Base-by-base conservation (phyloP, 2,113 vertebrate genomes). In the Emberiza fucata region DNA sequence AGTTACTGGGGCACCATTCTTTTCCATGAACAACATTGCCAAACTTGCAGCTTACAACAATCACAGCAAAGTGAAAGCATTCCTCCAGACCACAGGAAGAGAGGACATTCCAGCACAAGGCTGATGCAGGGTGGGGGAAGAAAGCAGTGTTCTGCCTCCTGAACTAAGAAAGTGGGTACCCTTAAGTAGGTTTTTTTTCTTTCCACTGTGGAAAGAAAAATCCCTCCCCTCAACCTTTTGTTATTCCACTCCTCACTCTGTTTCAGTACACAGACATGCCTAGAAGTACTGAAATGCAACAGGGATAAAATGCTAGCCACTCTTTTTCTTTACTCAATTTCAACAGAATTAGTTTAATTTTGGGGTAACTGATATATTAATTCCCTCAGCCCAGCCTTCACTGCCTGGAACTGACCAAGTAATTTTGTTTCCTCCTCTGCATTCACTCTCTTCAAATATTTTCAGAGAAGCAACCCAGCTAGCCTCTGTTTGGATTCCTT, bases 401-500 rank as follows among this genome's bases (percentile, higher is more conserved):
- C 51, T 75, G 45, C 16, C 57, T n/a, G 29, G 54, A 64, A 35
- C n/a, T 2, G 5, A 57, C 12, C 29, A 35, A 84, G 27, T 53
- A 0, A 69, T 89, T 84, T 91, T 1, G 1, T 54, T 94, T 90
- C 78, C 75, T 81, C 65, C 75, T 56, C 68, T 64, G 22, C 63
- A 53, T 88, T 87, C 17, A 54, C 0, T 3, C 53, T 90, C 61
- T 64, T 79, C 85, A 95, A 96, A 93, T 96, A 96, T 96, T 97
- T 96, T 81, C 66, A 80, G 85, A 76, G 75, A 69, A 79, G 59
- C 25, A 78, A 24, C 17, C 3, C 0, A 0, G 31, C 85, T 27
- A 57, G 70, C 42, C 42, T 86, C 63, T 96, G 45, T 95, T 96
- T 96, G 71, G 66, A 45, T 35, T 92, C 45, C 54, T 94, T 97